Percentiles rank a stretch among this genome's conserved stretches.
Conservation (phyloP, 2,888 invertebrate species). For the Blomia tropicalis region DNA sequence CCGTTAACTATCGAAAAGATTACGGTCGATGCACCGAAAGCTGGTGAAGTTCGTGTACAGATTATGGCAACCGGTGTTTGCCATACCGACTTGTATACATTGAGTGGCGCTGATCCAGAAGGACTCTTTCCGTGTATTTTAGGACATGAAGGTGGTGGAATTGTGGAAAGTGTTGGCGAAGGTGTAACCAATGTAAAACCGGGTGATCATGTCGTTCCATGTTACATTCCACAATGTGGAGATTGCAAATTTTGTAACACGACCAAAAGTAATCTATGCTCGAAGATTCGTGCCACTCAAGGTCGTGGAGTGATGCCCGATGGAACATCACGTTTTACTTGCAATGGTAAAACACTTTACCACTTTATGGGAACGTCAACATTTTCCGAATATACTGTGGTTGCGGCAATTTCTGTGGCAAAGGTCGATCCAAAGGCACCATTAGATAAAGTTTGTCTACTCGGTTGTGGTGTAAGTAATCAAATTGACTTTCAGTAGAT, state of each 20-base stretch:
- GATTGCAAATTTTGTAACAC: constrained; percentile 91
- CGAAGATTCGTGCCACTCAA: constrained; percentile 51
- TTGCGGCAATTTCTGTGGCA: constrained; percentile 79
- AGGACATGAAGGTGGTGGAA: constrained; percentile 77
- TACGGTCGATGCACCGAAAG: constrained; percentile 81
- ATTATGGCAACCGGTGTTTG: constrained; percentile 41
- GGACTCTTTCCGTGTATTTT: constrained; percentile 78
- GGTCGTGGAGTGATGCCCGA: constrained; percentile 83
- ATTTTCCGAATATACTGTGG: constrained; percentile 83
- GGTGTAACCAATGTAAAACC: constrained; percentile 68
- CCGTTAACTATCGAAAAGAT: constrained; percentile 75
- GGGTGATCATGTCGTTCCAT: constrained; percentile 89
- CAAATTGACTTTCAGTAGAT: not conserved
- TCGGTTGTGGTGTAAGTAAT: constrained; percentile 61
- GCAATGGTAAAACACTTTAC: constrained; percentile 57
- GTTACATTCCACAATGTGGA: constrained; percentile 89
- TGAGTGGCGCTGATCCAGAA: constrained; percentile 71
- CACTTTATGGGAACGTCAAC: constrained; percentile 97
- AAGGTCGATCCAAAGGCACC: constrained; percentile 68
- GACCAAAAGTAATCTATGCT: constrained; percentile 89
- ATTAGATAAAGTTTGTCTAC: constrained; percentile 66
- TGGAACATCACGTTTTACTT: constrained; percentile 67
- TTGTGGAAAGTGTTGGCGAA: constrained; percentile 90
- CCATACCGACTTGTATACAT: constrained; percentile 80
- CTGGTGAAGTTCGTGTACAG: constrained; percentile 58